Evolutionary conservation across 2,797 vertebrate species (phyloP).

Genomic region (Bryconaethiops microstoma): DNA sequence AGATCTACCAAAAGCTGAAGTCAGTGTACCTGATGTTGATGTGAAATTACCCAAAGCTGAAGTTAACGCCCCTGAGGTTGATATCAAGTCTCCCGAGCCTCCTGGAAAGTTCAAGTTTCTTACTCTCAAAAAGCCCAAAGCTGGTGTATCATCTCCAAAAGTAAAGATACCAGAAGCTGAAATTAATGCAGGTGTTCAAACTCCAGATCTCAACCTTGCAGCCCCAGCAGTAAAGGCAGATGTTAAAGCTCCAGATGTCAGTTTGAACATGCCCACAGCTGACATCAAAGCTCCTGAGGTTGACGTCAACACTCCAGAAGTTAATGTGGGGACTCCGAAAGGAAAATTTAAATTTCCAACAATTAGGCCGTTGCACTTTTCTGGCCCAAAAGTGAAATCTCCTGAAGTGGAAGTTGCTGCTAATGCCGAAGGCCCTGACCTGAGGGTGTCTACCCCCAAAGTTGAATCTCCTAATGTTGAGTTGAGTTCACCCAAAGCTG

Average conservation of each 20-base stretch:
- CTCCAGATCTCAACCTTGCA: too few relatives aligned
- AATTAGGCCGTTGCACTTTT: constrained; percentile 53
- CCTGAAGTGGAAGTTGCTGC: constrained; percentile 62
- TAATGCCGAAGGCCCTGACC: constrained; percentile 60
- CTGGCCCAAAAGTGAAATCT: constrained; percentile 62
- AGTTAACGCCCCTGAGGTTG: constrained; percentile 36
- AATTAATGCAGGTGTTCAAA: too few relatives aligned
- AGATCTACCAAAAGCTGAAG: constrained; percentile 53
- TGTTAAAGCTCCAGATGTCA: constrained; percentile 57
- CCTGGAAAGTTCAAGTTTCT: constrained; percentile 53
- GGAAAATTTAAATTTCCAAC: constrained; percentile 64
- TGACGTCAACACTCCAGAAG: constrained; percentile 48
- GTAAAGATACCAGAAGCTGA: background rate
- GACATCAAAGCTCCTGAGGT: constrained; percentile 61
- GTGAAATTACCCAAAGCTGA: constrained; percentile 54
- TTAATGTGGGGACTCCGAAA: constrained; percentile 60
- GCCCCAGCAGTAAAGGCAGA: constrained; percentile 43
- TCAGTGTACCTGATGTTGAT: constrained; percentile 45
- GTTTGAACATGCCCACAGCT: constrained; percentile 24
- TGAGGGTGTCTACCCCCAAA: constrained; percentile 54
- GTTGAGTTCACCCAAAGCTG: constrained; percentile 36
- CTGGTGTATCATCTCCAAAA: constrained; percentile 20
- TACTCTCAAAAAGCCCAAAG: constrained; percentile 53
- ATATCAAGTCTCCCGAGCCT: constrained; percentile 50
- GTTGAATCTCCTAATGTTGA: constrained; percentile 49